These are phyloP conservation scores for Odontamblyopus rebecca DNA, from an alignment of 2,797 vertebrate genomes.

Conservation along the genomic window DNA sequence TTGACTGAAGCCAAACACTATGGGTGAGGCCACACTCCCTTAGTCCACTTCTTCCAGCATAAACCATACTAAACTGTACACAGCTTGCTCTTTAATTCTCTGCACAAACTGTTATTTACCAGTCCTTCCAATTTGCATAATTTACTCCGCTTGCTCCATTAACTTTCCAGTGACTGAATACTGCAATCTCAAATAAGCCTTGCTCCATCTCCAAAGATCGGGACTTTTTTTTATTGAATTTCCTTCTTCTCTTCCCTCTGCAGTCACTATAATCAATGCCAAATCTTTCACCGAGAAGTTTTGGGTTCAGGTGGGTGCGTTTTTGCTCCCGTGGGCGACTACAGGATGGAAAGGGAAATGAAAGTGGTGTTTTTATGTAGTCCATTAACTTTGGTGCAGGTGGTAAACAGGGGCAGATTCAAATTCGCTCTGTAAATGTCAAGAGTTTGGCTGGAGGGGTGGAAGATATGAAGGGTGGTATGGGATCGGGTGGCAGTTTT, in stretches of 20 bases:
- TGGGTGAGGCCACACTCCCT: no score
- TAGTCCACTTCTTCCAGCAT: not conserved
- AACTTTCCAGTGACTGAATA: constrained; percentile 29
- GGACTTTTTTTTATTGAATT: constrained; percentile 45
- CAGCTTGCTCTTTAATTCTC: not conserved
- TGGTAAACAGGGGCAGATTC: not conserved
- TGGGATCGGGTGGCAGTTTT: not conserved
- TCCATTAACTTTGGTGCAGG: constrained; percentile 37
- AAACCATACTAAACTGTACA: not conserved
- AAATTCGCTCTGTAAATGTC: constrained; percentile 1
- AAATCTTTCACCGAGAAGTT: constrained; percentile 33
- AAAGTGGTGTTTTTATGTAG: constrained; percentile 31
- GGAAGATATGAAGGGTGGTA: not conserved
- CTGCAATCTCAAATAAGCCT: constrained; percentile 13
- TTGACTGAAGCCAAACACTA: no score
- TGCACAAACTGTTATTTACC: not conserved
- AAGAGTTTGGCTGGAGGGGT: constrained; percentile 1
- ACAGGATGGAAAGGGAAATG: constrained; percentile 43
- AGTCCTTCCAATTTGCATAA: constrained; percentile 17
- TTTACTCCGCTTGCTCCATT: constrained; percentile 18
- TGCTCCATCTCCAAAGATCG: constrained; percentile 49
- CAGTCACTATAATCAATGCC: constrained; percentile 31
- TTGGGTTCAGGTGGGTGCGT: constrained; percentile 24
- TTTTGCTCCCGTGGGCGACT: constrained; percentile 22
- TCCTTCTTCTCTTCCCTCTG: not conserved